Percentiles rank a stretch among this genome's conserved stretches.
phyloP scores from a whole-genome alignment of 2,797 vertebrate genomes.

The Ciconia nigra region DNA sequence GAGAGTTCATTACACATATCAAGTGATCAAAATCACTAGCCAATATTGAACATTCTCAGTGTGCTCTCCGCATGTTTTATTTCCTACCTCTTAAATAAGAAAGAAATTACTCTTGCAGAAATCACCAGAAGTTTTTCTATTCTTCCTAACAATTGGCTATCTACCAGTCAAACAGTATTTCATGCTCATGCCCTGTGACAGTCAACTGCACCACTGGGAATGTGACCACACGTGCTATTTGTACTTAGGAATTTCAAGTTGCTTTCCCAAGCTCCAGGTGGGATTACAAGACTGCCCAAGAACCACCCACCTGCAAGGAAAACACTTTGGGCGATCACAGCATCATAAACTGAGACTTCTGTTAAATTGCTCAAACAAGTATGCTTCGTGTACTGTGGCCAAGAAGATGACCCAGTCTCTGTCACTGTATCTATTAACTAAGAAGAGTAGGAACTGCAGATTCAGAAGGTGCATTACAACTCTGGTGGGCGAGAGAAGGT shows the following conservation, averaged over 20 bases:
- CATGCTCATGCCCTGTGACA: neutral
- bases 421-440: neutral
- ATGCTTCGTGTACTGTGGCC: neutral
- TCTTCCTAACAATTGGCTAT: neutral
- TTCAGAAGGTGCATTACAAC: neutral
- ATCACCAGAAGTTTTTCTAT: neutral
- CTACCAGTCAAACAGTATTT: neutral
- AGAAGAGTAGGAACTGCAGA: neutral
- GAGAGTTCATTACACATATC: neutral
- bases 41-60: neutral
- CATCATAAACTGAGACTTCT: neutral
- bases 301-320: neutral
- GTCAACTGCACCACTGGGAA: neutral
- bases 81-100: neutral
- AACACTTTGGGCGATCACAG: fast-evolving
- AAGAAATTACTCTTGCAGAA: neutral
- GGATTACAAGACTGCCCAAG: neutral
- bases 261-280: neutral
- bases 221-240: neutral
- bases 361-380: neutral
- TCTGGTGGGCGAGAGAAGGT: neutral
- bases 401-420: neutral
- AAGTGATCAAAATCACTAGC: neutral
- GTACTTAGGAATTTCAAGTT: neutral
- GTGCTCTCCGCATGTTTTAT: neutral